Percentiles rank a stretch among this genome's conserved stretches.
Evolutionary conservation across 2,113 vertebrate species (phyloP).

Genomic region (Ammodramus savannarum): DNA sequence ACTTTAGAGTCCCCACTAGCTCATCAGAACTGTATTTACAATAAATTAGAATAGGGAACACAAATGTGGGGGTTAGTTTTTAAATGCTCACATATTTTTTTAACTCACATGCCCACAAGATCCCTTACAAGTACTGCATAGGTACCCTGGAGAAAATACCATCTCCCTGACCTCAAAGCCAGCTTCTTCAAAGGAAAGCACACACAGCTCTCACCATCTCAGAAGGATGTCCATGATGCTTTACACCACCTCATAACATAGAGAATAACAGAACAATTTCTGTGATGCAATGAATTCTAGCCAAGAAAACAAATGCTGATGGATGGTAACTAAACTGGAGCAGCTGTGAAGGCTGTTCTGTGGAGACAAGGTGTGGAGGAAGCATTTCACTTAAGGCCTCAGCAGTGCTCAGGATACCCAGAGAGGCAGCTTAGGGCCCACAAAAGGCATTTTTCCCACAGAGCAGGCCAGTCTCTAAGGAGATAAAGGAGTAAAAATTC

Average conservation of each 20-base stretch:
- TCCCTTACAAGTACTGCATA: not conserved
- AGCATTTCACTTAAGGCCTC: not conserved
- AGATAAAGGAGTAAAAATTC: slow-evolving; percentile 10
- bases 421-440: not conserved
- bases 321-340: not conserved
- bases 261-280: not conserved
- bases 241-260: not conserved
- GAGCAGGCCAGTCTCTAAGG: not conserved
- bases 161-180: not conserved
- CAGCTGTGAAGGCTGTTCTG: not conserved
- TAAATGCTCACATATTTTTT: not conserved
- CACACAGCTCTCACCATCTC: rapidly evolving
- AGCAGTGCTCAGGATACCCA: not conserved
- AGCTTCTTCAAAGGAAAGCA: not conserved
- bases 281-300: not conserved
- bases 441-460: not conserved
- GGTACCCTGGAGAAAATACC: not conserved
- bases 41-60: not conserved
- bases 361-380: not conserved
- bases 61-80: not conserved
- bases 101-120: not conserved
- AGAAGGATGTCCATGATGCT: not conserved
- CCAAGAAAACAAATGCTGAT: not conserved
- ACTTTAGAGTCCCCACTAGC: not conserved
- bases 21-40: not conserved